These are phyloP conservation scores for Lasius platythorax DNA, from an alignment of 2,888 invertebrate species.

Conservation along the genomic window DNA sequence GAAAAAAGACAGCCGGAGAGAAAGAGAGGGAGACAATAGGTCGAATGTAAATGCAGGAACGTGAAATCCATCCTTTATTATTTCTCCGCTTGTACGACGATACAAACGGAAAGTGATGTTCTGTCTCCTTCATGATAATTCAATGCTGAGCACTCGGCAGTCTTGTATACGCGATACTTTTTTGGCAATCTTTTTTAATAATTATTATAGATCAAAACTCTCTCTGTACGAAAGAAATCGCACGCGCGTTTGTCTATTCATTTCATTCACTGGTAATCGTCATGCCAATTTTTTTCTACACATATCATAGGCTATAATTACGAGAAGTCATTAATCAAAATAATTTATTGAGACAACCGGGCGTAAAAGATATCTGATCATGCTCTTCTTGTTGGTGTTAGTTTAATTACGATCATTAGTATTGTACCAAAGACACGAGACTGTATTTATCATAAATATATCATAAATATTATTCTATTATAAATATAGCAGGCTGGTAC, in stretches of 20 bases:
- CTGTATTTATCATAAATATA: constrained; percentile 12
- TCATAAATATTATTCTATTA: constrained; percentile 14
- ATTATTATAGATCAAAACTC: constrained; percentile 6
- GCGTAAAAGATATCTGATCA: constrained; percentile 13
- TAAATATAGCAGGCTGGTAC: constrained; percentile 5
- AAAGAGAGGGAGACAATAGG: constrained; percentile 81
- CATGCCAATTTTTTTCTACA: neutral
- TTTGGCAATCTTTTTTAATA: constrained; percentile 15
- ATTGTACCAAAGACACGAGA: neutral
- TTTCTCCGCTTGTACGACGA: constrained; percentile 71
- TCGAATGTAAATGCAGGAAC: constrained; percentile 84
- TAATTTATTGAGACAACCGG: constrained; percentile 24
- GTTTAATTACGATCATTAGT: constrained; percentile 20
- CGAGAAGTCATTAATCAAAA: constrained; percentile 27
- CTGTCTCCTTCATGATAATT: constrained; percentile 51
- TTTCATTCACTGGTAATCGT: neutral
- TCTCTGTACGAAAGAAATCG: neutral
- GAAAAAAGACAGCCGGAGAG: constrained; percentile 70
- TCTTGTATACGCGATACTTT: constrained; percentile 24
- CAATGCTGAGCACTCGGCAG: constrained; percentile 1
- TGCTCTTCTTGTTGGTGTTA: neutral
- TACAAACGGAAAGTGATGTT: constrained; percentile 69
- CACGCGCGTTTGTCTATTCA: neutral
- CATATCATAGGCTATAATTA: neutral
- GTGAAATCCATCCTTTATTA: constrained; percentile 82